These are phyloP conservation scores for Oxytorus armatus DNA, from an alignment of 2,888 invertebrate genomes.

Conservation along the genomic window DNA sequence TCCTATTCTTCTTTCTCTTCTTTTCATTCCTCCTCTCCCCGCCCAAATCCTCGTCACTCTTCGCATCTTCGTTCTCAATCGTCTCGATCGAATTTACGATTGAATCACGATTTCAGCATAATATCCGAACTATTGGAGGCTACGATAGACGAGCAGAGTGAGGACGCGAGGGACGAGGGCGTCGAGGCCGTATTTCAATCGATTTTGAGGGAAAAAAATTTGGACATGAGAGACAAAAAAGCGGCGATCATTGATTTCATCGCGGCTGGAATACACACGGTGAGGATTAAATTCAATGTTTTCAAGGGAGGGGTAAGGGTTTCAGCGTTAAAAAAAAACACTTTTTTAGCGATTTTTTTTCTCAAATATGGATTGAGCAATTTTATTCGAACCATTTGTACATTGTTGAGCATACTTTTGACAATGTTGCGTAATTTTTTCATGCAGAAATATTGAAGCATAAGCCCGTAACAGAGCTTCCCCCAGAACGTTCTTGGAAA, in stretches of 20 bases:
- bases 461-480: no score
- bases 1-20: background rate
- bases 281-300: slow-evolving; percentile 83
- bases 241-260: slow-evolving; percentile 94
- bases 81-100: no score
- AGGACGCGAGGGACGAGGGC: slow-evolving; percentile 86
- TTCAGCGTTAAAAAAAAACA: no score
- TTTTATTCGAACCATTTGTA: no score
- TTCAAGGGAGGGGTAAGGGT: no score
- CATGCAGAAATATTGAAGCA: no score
- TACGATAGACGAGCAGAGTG: slow-evolving; percentile 86
- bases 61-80: background rate
- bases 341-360: no score
- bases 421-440: no score
- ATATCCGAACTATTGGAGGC: slow-evolving; percentile 92
- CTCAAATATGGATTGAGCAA: no score
- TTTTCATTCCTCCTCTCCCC: background rate
- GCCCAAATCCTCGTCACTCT: background rate
- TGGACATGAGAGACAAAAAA: slow-evolving; percentile 93
- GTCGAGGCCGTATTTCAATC: slow-evolving; percentile 91
- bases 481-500: no score
- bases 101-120: no score
- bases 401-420: no score
- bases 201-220: slow-evolving; percentile 89
- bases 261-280: slow-evolving; percentile 94